phyloP scores from a whole-genome alignment of 2,888 invertebrate genomes.

The Brachyptera putata region DNA sequence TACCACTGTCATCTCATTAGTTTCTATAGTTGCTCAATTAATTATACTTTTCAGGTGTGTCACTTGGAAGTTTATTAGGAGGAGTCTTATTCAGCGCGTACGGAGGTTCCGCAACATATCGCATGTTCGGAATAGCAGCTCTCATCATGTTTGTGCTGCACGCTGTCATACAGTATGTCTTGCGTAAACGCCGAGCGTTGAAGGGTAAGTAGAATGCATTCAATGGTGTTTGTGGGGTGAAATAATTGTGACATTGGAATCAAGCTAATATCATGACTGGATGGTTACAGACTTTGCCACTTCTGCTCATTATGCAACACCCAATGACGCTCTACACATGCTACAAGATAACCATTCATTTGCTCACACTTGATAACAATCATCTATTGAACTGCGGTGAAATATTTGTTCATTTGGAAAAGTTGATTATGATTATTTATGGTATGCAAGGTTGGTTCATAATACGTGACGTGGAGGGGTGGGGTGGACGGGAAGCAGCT shows the following conservation, averaged over 20 bases:
- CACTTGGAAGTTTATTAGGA: conserved; percentile 73
- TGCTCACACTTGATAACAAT: too few relatives aligned
- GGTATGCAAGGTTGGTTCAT: too few relatives aligned
- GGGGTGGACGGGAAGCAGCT: too few relatives aligned
- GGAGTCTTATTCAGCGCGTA: conserved; percentile 62
- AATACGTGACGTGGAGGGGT: too few relatives aligned
- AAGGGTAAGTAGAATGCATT: conserved; percentile 1
- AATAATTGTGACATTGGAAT: not conserved
- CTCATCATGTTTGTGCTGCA: conserved; percentile 59
- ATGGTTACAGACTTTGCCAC: conserved; percentile 46
- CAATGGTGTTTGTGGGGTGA: not conserved
- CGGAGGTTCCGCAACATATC: conserved; percentile 65
- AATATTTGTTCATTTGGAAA: too few relatives aligned
- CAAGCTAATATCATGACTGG: not conserved
- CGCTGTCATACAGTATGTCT: conserved; percentile 48
- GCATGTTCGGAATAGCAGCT: conserved; percentile 65
- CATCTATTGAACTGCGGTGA: too few relatives aligned
- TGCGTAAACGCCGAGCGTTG: not conserved
- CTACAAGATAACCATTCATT: conserved; percentile 48
- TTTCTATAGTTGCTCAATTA: too few relatives aligned
- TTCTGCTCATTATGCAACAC: conserved; percentile 59
- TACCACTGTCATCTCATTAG: too few relatives aligned
- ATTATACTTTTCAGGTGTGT: conserved; percentile 64
- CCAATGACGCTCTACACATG: conserved; percentile 64
- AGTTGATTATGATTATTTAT: too few relatives aligned